Evolutionary conservation across 2,888 invertebrate species (phyloP).

Genomic region (Agelastica alni): DNA sequence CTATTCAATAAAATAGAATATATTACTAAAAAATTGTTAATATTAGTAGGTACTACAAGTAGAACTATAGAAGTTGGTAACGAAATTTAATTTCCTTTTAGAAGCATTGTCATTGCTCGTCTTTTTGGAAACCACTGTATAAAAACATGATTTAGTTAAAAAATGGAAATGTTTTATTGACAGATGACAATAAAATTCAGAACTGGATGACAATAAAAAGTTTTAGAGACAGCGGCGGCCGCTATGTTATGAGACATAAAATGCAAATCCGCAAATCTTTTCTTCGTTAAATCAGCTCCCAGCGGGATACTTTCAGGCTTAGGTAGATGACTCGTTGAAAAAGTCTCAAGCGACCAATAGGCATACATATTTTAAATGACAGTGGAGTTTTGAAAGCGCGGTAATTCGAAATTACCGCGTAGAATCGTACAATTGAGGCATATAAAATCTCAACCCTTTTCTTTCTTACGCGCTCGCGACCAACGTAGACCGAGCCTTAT

Average conservation of each 20-base stretch:
- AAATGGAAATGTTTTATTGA: no score
- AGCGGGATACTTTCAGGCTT: constrained; percentile 22
- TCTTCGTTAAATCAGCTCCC: constrained; percentile 24
- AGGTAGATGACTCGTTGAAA: constrained; percentile 34
- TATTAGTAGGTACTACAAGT: no score
- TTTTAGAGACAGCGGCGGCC: constrained; percentile 27
- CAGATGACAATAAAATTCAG: background rate
- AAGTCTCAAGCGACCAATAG: constrained; percentile 52
- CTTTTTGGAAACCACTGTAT: no score
- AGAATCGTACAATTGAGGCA: constrained; percentile 54
- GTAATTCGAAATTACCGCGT: constrained; percentile 54
- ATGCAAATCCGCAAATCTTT: constrained; percentile 43
- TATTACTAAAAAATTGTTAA: no score
- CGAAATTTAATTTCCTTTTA: no score
- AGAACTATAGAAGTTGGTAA: no score
- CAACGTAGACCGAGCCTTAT: constrained; percentile 48
- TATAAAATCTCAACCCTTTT: constrained; percentile 54
- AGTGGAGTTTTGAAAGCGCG: constrained; percentile 42
- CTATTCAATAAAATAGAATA: no score
- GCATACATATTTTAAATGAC: constrained; percentile 53
- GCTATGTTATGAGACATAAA: constrained; percentile 38
- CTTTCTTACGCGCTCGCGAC: constrained; percentile 43
- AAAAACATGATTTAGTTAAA: no score
- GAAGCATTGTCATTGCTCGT: no score
- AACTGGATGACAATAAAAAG: constrained; percentile 37